Conservation (phyloP, 2,888 invertebrate genomes). For the Pachycephus smyrnensis region DNA sequence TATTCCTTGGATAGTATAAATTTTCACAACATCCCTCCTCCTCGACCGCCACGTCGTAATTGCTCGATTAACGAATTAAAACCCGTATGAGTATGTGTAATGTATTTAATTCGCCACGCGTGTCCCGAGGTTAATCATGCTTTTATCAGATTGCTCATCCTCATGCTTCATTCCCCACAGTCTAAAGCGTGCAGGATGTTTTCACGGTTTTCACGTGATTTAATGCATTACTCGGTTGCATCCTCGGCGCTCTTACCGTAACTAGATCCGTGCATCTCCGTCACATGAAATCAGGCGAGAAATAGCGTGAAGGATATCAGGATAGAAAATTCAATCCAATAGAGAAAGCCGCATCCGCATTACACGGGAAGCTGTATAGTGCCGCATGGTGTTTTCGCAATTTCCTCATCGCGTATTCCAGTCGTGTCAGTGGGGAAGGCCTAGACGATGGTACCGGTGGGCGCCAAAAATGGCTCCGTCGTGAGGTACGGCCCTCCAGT, state of each 20-base stretch:
- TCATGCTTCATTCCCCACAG: neutral
- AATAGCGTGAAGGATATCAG: neutral
- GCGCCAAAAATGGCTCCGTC: slow-evolving; percentile 29
- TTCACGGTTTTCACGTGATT: neutral
- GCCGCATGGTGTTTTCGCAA: neutral
- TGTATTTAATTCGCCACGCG: slow-evolving; percentile 43
- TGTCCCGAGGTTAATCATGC: slow-evolving; percentile 44
- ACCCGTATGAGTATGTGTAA: neutral
- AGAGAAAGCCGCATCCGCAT: neutral
- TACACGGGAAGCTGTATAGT: neutral
- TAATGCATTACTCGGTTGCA: neutral
- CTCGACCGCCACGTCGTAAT: slow-evolving; percentile 28
- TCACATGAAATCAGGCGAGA: neutral
- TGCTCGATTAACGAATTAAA: slow-evolving; percentile 47
- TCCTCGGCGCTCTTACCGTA: neutral
- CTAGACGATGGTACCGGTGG: slow-evolving; percentile 7
- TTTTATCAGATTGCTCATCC: slow-evolving; percentile 40
- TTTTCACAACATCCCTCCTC: neutral
- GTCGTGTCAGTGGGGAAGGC: neutral
- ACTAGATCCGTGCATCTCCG: neutral
- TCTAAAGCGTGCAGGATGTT: neutral
- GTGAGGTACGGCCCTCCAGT: slow-evolving; percentile 36
- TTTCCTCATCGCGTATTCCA: slow-evolving; percentile 4
- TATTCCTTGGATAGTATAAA: neutral
- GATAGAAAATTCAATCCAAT: neutral